Evolutionary conservation across 1,140 invertebrate species (phyloP).

Genomic region (Arctopsyche grandis): DNA sequence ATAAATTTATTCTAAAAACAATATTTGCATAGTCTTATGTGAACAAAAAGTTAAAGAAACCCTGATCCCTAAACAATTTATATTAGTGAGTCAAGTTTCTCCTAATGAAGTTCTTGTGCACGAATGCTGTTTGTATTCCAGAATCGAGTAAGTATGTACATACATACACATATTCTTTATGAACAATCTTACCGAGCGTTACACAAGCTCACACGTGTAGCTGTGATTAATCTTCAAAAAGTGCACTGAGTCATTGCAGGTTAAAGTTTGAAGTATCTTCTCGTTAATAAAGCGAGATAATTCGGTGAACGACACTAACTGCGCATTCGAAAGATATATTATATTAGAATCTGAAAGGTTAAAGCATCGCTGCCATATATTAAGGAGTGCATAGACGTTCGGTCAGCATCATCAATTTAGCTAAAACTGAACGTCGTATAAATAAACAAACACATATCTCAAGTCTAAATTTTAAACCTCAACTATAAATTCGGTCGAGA

Average conservation of each 20-base stretch:
- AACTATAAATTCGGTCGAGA: not conserved
- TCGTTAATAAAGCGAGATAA: slow-evolving; percentile 14
- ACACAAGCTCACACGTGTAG: not conserved
- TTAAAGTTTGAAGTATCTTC: not conserved
- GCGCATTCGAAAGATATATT: slow-evolving; percentile 7
- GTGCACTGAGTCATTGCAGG: not conserved
- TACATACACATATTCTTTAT: not conserved
- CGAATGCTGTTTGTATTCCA: not conserved
- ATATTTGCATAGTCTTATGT: too few species aligned
- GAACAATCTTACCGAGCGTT: not conserved
- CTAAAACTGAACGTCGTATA: slow-evolving; percentile 12
- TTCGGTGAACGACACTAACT: not conserved
- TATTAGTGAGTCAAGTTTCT: slow-evolving; percentile 16
- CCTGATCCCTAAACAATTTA: not conserved
- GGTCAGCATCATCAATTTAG: slow-evolving; percentile 39
- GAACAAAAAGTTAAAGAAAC: not conserved
- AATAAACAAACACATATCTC: slow-evolving; percentile 19
- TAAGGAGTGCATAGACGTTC: slow-evolving; percentile 19
- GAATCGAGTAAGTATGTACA: not conserved
- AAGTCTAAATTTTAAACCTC: not conserved
- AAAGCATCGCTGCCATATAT: slow-evolving; percentile 22
- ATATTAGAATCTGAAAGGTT: not conserved
- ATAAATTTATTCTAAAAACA: too few species aligned
- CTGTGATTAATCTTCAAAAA: too few species aligned
- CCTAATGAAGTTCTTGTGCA: not conserved